These are phyloP conservation scores for Zhuqinia jingwanae DNA, from an alignment of 2,888 invertebrate genomes.

Conservation along the genomic window DNA sequence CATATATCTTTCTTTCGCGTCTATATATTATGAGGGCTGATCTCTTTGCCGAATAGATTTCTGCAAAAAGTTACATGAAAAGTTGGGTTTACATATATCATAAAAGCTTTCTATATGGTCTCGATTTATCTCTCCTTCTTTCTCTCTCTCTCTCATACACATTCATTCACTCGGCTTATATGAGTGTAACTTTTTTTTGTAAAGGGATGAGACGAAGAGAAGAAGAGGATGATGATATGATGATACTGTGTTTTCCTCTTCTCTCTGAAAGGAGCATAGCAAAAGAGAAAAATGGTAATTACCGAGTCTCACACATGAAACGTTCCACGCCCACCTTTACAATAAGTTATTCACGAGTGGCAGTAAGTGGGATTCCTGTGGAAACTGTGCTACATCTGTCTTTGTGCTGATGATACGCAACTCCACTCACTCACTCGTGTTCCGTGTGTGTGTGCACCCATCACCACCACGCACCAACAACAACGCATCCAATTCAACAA, in stretches of 20 bases:
- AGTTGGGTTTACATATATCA: neutral
- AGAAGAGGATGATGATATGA: neutral
- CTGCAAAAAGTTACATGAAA: constrained; percentile 27
- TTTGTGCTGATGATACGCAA: constrained; percentile 3
- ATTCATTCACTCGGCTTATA: neutral
- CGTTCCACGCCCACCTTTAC: constrained; percentile 71
- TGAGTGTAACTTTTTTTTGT: constrained; percentile 5
- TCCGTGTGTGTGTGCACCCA: constrained; percentile 29
- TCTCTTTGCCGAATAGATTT: neutral
- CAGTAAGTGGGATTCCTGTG: constrained; percentile 30
- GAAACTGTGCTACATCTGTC: constrained; percentile 60
- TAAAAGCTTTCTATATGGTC: neutral
- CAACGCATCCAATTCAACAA: neutral
- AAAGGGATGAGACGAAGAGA: neutral
- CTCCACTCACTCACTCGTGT: neutral
- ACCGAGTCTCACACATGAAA: constrained; percentile 66
- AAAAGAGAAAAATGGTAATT: constrained; percentile 71
- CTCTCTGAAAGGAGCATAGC: constrained; percentile 31
- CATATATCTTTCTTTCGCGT: neutral
- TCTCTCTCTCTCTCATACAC: too few relatives aligned
- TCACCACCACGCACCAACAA: neutral
- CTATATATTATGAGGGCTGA: neutral
- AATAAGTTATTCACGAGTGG: constrained; percentile 52
- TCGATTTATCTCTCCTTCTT: too few relatives aligned
- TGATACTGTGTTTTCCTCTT: constrained; percentile 4